Evolutionary conservation across 2,888 invertebrate species (phyloP).

Genomic region (Drosophila neonasuta): DNA sequence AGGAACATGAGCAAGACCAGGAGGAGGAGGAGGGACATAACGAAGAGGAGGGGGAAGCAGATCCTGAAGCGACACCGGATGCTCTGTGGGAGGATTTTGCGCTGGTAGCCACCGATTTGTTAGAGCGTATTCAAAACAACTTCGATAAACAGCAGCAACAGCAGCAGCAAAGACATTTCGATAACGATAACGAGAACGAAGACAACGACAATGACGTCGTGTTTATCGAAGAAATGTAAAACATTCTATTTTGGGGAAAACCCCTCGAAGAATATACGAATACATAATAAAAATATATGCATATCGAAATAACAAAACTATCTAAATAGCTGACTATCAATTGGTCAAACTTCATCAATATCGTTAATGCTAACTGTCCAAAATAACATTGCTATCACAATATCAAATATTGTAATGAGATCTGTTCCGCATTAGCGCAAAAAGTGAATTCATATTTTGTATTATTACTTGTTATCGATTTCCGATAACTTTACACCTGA

Average conservation of each 20-base stretch:
- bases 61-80: slow-evolving; percentile 40
- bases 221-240: slow-evolving; percentile 77
- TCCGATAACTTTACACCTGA: not conserved
- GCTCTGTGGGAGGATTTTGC: slow-evolving; percentile 89
- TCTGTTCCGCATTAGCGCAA: too few relatives aligned
- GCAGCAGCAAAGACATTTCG: slow-evolving; percentile 27
- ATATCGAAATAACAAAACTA: not conserved
- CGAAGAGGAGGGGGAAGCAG: not conserved
- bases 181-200: slow-evolving; percentile 44
- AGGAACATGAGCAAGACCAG: slow-evolving; percentile 27
- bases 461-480: not conserved
- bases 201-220: slow-evolving; percentile 70
- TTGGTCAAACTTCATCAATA: too few relatives aligned
- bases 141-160: slow-evolving; percentile 63
- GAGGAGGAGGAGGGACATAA: slow-evolving; percentile 6
- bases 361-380: too few relatives aligned
- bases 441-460: too few relatives aligned
- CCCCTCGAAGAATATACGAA: slow-evolving; percentile 17
- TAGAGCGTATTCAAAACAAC: slow-evolving; percentile 83
- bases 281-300: slow-evolving; percentile 9
- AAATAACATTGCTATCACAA: too few relatives aligned
- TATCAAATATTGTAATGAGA: too few relatives aligned
- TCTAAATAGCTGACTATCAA: not conserved
- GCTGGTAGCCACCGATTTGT: slow-evolving; percentile 87
- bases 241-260: slow-evolving; percentile 2